These are phyloP conservation scores for Tinamus guttatus DNA, from an alignment of 2,113 vertebrate species.

Conservation along the genomic window DNA sequence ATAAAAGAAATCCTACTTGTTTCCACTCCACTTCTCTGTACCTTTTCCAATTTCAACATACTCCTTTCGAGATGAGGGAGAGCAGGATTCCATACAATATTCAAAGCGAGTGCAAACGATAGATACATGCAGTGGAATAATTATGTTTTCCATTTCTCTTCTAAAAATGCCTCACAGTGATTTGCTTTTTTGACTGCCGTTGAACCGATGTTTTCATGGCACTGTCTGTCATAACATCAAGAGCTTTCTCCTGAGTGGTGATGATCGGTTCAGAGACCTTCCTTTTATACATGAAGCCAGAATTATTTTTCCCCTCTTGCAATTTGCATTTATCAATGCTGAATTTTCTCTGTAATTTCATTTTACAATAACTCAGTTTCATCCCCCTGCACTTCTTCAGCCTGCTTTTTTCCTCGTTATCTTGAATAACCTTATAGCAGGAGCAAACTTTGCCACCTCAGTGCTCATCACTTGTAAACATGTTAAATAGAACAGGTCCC, in stretches of 20 bases:
- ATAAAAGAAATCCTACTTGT: neutral
- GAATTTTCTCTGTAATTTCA: conserved; percentile 6
- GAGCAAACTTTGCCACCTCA: neutral
- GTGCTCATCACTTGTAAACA: conserved; percentile 12
- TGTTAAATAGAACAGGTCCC: neutral
- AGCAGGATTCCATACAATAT: neutral
- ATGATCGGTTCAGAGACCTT: conserved; percentile 3
- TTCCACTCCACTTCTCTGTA: neutral
- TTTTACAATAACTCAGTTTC: neutral
- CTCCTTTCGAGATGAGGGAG: neutral
- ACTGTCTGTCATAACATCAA: neutral
- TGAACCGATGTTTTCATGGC: neutral
- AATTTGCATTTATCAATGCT: neutral
- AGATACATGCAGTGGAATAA: conserved; percentile 1
- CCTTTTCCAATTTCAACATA: neutral
- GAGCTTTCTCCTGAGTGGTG: neutral
- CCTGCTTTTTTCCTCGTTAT: neutral
- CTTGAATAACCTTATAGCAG: neutral
- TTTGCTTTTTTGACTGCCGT: neutral
- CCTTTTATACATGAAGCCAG: neutral
- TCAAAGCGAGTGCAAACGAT: neutral
- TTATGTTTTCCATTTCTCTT: neutral
- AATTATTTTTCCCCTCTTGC: neutral
- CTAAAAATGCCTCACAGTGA: neutral
- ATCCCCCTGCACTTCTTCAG: neutral